Evolutionary conservation across 2,888 invertebrate species (phyloP).

Genomic region (Kryphioiulus occultus): DNA sequence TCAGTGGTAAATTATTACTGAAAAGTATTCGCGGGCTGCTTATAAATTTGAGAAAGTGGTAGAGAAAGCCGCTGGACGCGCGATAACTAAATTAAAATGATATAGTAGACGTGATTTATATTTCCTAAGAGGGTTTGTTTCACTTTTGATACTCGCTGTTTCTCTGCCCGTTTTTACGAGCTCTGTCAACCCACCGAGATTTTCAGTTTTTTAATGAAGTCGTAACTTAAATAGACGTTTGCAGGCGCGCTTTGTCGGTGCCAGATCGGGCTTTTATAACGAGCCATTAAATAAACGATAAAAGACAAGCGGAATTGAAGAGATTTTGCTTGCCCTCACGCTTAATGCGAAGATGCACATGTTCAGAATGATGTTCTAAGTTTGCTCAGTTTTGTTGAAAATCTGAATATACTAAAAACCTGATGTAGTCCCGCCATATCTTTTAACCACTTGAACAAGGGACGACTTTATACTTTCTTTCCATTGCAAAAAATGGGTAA

Average conservation of each 20-base stretch:
- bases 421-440: too few species aligned
- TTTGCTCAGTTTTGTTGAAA: not conserved
- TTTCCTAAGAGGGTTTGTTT: conserved; percentile 1
- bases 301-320: not conserved
- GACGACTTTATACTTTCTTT: too few species aligned
- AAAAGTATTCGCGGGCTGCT: not conserved
- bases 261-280: not conserved
- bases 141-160: not conserved
- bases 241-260: not conserved
- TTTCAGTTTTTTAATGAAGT: conserved; percentile 23
- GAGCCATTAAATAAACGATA: not conserved
- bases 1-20: not conserved
- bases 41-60: not conserved
- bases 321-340: not conserved
- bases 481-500: too few species aligned
- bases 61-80: not conserved
- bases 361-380: too few species aligned
- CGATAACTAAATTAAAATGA: not conserved
- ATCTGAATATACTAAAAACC: too few species aligned
- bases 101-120: not conserved
- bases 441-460: too few species aligned
- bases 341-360: too few species aligned
- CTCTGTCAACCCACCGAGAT: not conserved
- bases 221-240: conserved; percentile 3
- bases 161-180: not conserved